Conservation (phyloP, 2,113 vertebrate species). For the Nycticorax nycticorax region DNA sequence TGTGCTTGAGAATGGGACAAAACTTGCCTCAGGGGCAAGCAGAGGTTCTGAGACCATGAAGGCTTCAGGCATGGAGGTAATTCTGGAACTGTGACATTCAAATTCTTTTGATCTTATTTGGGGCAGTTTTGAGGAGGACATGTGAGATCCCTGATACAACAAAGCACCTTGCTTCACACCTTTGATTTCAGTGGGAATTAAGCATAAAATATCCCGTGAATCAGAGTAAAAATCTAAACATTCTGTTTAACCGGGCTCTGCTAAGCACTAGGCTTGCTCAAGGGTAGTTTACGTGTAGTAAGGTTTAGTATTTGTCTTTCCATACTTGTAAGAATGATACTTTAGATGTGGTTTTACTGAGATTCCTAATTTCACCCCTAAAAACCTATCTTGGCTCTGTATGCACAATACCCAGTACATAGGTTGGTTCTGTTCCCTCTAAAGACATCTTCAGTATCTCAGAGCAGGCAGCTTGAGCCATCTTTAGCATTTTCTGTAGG, state of each 20-base stretch:
- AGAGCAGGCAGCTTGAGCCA: slow-evolving; percentile 65
- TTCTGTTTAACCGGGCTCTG: background rate
- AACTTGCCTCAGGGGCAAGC: background rate
- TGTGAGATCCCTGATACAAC: background rate
- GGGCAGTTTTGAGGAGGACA: background rate
- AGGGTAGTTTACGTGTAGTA: background rate
- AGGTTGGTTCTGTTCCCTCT: slow-evolving; percentile 51
- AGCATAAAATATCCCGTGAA: background rate
- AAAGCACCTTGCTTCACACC: background rate
- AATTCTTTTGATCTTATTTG: background rate
- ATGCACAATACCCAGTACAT: slow-evolving; percentile 67
- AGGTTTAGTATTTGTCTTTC: background rate
- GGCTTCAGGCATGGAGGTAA: background rate
- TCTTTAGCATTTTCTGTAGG: slow-evolving; percentile 77
- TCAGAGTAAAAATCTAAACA: background rate
- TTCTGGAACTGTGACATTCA: background rate
- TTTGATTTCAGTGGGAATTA: background rate
- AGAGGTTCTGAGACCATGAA: background rate
- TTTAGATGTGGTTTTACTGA: background rate
- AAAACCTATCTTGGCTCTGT: background rate
- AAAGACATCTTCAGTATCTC: slow-evolving; percentile 67
- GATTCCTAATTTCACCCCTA: background rate
- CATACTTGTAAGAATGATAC: background rate
- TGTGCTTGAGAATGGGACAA: background rate
- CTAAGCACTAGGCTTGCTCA: background rate